Base-by-base conservation (phyloP, 2,888 invertebrate species). In the Tetrapedia diversipes region DNA sequence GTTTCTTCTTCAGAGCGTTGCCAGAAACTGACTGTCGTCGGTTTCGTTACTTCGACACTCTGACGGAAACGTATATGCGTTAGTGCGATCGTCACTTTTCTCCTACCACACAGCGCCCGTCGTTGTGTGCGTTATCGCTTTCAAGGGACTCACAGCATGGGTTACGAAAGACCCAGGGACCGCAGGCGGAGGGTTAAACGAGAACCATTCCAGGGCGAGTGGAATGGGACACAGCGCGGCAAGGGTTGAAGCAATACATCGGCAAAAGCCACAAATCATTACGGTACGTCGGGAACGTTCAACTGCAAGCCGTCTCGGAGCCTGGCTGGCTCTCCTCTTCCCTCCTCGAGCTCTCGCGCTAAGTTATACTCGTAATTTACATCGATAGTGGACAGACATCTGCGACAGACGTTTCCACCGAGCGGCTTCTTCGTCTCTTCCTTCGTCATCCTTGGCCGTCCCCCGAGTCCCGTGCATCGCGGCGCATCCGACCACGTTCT, bases 221-320 rank as follows among this genome's bases (percentile, higher is more conserved):
- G n/a, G n/a, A n/a, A n/a, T n/a, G 11, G 47, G 7, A 27, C 4
- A 19, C 0, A 43, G 4, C 14, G 8, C 61, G 11, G 37, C 29
- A 43, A 37, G 49, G n/a, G 47, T 7, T 7, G 19, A 4, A 45
- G 39, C 54, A 16, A 41, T 14, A n/a, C 57, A 27, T 10, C 24
- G 57, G 27, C 41, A n/a, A 57, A 43, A 6, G 27, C 49, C 27
- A 63, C 51, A 63, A 63, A 64, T 64, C 63, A 64, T 64, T 39
- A 29, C 39, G 14, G 49, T 49, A 37, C 22, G 19, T 16, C 22
- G 34, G n/a, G 27, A 39, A 51, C 37, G 60, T 47, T 61, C 34
- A 61, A 24, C 34, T 22, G 34, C 47, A 34, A 24, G 45, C 34
- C n/a, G 32, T 45, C 34, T 27, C 37, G 37, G 34, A 14, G 27